phyloP scores from a whole-genome alignment of 2,113 vertebrate species.

The Neolamprologus falcicula region DNA sequence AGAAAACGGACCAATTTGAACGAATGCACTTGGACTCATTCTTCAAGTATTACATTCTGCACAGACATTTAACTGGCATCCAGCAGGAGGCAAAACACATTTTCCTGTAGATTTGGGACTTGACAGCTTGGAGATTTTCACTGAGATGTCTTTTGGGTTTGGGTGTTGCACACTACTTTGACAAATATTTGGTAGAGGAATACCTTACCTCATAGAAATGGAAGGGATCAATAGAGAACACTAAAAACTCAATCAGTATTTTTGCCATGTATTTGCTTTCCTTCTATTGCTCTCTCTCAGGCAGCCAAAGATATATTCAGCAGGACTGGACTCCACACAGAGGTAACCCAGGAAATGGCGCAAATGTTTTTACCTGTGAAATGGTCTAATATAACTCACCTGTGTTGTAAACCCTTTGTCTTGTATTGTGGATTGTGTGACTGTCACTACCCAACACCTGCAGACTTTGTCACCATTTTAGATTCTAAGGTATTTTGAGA shows the following conservation, averaged over 20 bases:
- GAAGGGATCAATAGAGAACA: not conserved
- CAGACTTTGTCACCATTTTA: not conserved
- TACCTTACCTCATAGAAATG: not conserved
- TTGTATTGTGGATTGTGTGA: not conserved
- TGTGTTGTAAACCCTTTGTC: not conserved
- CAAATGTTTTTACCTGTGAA: not conserved
- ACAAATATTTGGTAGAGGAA: not conserved
- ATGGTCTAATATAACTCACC: not conserved
- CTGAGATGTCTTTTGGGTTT: not conserved
- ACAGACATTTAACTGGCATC: not conserved
- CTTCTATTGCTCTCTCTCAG: not conserved
- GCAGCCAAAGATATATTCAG: not conserved
- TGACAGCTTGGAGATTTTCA: not conserved
- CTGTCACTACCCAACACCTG: not conserved
- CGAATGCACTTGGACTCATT: not conserved
- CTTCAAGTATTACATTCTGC: not conserved
- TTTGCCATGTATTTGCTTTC: not conserved
- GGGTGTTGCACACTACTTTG: not conserved
- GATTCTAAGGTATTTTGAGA: not conserved
- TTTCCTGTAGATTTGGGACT: not conserved
- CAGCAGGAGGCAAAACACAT: not conserved
- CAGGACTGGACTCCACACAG: not conserved
- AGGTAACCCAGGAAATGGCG: not conserved
- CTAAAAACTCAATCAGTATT: not conserved
- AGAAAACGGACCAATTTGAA: not conserved